Evolutionary conservation across 2,113 vertebrate species (phyloP), one percentile per base, ranked within the genome.

Genomic region (Melospiza melodia): DNA sequence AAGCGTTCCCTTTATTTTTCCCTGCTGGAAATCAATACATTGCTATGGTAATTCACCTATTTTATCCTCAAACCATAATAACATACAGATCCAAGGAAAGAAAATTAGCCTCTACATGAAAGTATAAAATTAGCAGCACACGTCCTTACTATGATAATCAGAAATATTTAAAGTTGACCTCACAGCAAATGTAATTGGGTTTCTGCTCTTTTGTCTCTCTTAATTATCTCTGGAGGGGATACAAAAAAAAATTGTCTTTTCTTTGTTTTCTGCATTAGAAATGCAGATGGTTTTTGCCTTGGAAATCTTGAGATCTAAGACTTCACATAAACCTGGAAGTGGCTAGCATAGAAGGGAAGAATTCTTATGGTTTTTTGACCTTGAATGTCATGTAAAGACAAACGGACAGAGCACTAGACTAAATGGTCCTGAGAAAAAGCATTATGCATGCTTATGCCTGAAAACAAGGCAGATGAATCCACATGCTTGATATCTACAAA

Each of bases 81-180:
- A 87, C 79, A 73, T 57, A 48, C 31, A 65, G 67, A 88, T 52
- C 33, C 75, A 76, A 65, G 58, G 52, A 84, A 93, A 87, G 74
- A 90, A 94, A 94, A 94, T 95, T 66, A 62, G 22, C 37, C n/a
- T 90, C 17, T 35, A 6, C 54, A 68, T 54, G 54, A 69, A 84
- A 82, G 44, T 65, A 59, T 27, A 82, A 69, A 91, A 93, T 83
- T 93, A 95, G 67, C 49, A 95, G 84, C 78, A 87, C 1, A 0
- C 63, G 73, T 83, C 37, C 51, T 82, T 83, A 54, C 61, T 85
- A 54, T 58, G 71, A 85, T 79, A 91, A 95, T 93, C 88, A 94
- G 67, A 94, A 95, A 87, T 88, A 93, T 55, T 95, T 94, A 83
- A 93, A 93, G 82, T 66, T 95, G 85, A 94, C 49, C 82, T 87